Evolutionary conservation across 2,797 vertebrate species (phyloP).

Genomic region (Characodon lateralis): DNA sequence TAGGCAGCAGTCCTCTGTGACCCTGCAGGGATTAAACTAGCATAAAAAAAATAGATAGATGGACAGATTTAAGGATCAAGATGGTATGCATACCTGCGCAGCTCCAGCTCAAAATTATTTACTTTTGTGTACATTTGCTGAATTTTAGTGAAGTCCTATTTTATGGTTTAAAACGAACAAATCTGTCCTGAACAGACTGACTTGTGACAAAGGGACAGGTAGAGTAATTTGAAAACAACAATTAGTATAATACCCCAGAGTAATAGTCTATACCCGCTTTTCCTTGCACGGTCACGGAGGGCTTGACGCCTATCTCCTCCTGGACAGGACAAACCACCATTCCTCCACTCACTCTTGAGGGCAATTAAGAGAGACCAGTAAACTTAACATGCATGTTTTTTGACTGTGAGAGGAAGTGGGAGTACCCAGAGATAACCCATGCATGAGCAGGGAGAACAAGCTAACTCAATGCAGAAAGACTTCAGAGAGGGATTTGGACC

Average conservation of each 20-base stretch:
- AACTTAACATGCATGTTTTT: not conserved
- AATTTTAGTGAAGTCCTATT: not conserved
- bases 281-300: not conserved
- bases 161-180: too few relatives aligned
- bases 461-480: not conserved
- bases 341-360: not conserved
- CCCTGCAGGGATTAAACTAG: not conserved
- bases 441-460: not conserved
- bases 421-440: not conserved
- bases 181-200: too few relatives aligned
- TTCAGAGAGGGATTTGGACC: not conserved
- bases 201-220: too few relatives aligned
- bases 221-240: too few relatives aligned
- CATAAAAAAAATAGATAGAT: not conserved
- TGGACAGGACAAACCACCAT: not conserved
- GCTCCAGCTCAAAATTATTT: not conserved
- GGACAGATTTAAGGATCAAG: not conserved
- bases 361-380: not conserved
- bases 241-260: too few relatives aligned
- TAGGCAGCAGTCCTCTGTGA: not conserved
- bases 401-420: not conserved
- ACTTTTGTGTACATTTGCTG: too few relatives aligned
- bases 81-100: not conserved
- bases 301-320: not conserved
- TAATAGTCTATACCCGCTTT: not conserved